A percentile compares a stretch with the other conserved stretches of the same genome.
phyloP scores from a whole-genome alignment of 1,140 invertebrate genomes.

The Lepidurus apus region DNA sequence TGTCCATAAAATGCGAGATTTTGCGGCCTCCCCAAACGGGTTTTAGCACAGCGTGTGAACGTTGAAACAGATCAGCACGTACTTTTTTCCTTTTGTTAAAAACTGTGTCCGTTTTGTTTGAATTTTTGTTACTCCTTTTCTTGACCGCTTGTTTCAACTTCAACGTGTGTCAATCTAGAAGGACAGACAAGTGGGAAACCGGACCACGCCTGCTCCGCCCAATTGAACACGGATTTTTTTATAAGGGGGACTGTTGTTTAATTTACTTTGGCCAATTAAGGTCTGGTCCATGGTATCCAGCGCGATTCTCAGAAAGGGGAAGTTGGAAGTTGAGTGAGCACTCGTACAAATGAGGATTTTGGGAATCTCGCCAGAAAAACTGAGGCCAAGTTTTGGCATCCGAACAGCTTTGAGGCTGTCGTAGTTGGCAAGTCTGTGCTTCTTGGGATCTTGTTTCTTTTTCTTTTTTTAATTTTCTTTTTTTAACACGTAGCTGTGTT shows the following conservation, averaged over 20 bases:
- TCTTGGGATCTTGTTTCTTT: background rate
- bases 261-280: slow-evolving; percentile 11
- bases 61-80: too few relatives aligned
- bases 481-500: background rate
- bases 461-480: background rate
- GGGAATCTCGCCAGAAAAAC: background rate
- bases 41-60: too few relatives aligned
- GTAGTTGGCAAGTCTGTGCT: background rate
- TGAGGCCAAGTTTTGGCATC: background rate
- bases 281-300: background rate
- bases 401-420: background rate
- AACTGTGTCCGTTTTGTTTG: too few relatives aligned
- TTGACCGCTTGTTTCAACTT: too few relatives aligned
- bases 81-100: too few relatives aligned
- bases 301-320: slow-evolving; percentile 4
- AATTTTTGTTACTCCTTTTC: too few relatives aligned
- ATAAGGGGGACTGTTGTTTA: background rate
- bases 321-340: background rate
- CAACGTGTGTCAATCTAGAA: too few relatives aligned
- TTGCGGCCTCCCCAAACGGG: too few relatives aligned
- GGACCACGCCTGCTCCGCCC: background rate
- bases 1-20: too few relatives aligned
- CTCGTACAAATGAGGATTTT: slow-evolving; percentile 7
- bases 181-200: background rate
- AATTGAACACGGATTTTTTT: background rate